A percentile compares a stretch with the other conserved stretches of the same genome.
Evolutionary conservation across 1,140 invertebrate species (phyloP).

Genomic region (Parapsyche elsis): DNA sequence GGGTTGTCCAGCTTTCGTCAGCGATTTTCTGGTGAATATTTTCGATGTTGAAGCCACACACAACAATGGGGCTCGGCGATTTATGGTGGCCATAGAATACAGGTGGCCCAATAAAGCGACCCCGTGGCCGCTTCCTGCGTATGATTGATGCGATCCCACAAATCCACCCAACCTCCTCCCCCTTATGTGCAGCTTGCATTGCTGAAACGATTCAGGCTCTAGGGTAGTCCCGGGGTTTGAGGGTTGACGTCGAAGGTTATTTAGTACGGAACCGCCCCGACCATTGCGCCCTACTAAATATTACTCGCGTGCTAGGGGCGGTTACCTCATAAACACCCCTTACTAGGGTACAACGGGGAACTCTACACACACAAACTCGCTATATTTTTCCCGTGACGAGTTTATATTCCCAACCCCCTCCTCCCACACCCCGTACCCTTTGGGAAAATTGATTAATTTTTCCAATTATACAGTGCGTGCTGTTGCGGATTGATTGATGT

Average conservation of each 20-base stretch:
- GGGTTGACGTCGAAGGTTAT: neutral
- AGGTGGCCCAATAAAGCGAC: constrained; percentile 29
- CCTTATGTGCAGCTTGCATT: neutral
- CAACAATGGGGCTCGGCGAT: neutral
- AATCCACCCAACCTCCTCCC: neutral
- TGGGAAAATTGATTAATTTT: no score
- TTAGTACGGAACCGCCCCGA: constrained; percentile 12
- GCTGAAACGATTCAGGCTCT: neutral
- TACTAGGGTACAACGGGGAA: no score
- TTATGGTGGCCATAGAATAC: constrained; percentile 31
- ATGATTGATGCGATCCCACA: constrained; percentile 21
- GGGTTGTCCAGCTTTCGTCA: constrained; percentile 3
- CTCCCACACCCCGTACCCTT: no score
- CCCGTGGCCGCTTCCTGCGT: constrained; percentile 28
- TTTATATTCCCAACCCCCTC: no score
- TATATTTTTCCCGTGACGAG: no score
- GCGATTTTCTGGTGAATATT: neutral
- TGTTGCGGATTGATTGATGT: no score
- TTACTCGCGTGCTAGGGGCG: constrained; percentile 15
- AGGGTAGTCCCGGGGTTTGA: neutral
- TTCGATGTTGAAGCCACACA: neutral
- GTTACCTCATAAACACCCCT: constrained; percentile 19
- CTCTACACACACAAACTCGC: no score
- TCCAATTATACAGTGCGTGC: no score
- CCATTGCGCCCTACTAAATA: constrained; percentile 23